phyloP scores from a whole-genome alignment of 1,140 invertebrate genomes.

The Thaumatotibia leucotreta region DNA sequence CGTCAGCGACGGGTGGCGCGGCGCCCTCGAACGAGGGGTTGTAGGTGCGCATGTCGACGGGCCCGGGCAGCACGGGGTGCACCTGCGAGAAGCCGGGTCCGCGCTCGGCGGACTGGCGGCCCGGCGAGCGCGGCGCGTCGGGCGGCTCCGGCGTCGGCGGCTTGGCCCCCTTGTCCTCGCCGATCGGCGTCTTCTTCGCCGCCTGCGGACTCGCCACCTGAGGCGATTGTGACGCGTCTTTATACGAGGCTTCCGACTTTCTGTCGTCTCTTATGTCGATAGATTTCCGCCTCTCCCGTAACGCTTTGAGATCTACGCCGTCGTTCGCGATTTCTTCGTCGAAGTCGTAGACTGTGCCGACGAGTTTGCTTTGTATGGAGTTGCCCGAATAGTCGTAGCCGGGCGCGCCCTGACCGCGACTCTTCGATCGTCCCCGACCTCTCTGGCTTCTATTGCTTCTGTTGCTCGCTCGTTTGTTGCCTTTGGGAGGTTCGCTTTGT shows the following conservation, averaged over 20 bases:
- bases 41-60: conserved; percentile 92
- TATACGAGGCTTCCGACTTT: conserved; percentile 77
- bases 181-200: conserved; percentile 43
- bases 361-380: conserved; percentile 85
- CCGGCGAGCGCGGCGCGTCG: conserved; percentile 42
- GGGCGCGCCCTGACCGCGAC: conserved; percentile 77
- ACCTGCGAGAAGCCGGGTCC: conserved; percentile 77
- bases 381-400: conserved; percentile 58
- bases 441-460: conserved; percentile 77
- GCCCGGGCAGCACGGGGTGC: conserved; percentile 85
- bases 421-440: conserved; percentile 83
- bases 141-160: conserved; percentile 37
- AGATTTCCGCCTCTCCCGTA: conserved; percentile 88
- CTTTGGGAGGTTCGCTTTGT: conserved; percentile 66
- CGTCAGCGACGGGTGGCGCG: conserved; percentile 41
- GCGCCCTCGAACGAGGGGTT: conserved; percentile 73
- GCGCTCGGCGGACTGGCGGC: conserved; percentile 35
- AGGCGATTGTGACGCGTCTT: conserved; percentile 78
- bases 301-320: conserved; percentile 87
- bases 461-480: conserved; percentile 72
- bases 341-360: conserved; percentile 92
- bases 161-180: conserved; percentile 48
- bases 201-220: conserved; percentile 72
- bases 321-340: conserved; percentile 89
- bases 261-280: conserved; percentile 82